Base-by-base conservation (phyloP, 2,797 vertebrate genomes). In the Novumbra hubbsi region DNA sequence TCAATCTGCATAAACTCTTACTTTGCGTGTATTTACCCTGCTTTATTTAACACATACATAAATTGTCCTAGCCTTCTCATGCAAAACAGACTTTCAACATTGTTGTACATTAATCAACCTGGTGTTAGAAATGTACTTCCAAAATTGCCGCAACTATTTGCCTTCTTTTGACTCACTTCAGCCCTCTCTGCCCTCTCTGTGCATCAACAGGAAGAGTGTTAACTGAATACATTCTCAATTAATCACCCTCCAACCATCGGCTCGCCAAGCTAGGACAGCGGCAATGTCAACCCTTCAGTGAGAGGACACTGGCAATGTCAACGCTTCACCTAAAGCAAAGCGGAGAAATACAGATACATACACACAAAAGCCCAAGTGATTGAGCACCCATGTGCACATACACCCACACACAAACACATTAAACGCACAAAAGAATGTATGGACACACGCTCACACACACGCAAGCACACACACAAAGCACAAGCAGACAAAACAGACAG, bases 191-290 rank as follows among this genome's bases (percentile, higher is more conserved):
- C 32, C 78, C 74, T 78, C 77, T 89, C 34, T 83, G 30, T 74
- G 75, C 82, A 45, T 86, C 80, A 88, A 87, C 83, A 81, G 84
- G 75, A 17, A 67, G 24, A 32, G 67, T 62, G 1, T 14, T 75
- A 77, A 73, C 78, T 85, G 78, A 87, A 89, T 87, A 76, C 73
- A 79, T 84, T 83, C 82, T 81, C 84, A 86, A 92, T 92, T 88
- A 88, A 91, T 93, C 90, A 90, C 81, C 50, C 34, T 79, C 79
- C 80, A 80, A 83, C 83, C 83, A 75, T 81, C 64, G 68, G 76
- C 78, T 14, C 24, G 60, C 76, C 66, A 45, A 64, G 76, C 75
- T 57, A 73, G 81, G 78, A 88, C 74, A 28, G 74, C 34, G 32
- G 78, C 78, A 78, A 81, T 79, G 85, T 86, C 80, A 83, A 79